Evolutionary conservation across 2,113 vertebrate genomes (phyloP).

Genomic region (Myanophis thanlyinensis): DNA sequence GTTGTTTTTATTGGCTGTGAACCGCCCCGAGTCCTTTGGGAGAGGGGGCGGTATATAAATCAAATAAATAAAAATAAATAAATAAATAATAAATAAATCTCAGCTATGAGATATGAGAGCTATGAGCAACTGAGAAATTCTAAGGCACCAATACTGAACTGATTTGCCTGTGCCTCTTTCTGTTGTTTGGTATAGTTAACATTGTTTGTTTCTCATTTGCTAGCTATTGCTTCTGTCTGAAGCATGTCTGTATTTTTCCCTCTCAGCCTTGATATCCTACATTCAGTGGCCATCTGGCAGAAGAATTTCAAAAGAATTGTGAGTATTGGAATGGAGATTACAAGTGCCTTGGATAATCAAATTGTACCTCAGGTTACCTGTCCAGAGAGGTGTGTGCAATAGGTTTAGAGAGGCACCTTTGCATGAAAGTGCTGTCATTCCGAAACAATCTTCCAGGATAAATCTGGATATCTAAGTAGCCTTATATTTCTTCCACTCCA

Average conservation of each 20-base stretch:
- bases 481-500: neutral
- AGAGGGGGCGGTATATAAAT: too few species aligned
- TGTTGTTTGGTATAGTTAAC: neutral
- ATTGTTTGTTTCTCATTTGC: neutral
- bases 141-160: neutral
- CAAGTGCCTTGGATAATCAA: neutral
- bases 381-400: neutral
- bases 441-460: neutral
- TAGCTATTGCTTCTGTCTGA: neutral
- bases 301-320: constrained; percentile 86
- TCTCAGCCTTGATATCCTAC: constrained; percentile 81
- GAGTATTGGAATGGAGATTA: constrained; percentile 48
- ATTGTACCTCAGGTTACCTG: neutral
- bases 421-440: neutral
- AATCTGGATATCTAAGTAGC: neutral
- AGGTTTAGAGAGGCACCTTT: neutral
- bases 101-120: neutral
- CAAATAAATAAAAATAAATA: too few species aligned
- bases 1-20: too few species aligned
- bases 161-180: neutral
- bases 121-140: neutral
- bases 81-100: too few species aligned
- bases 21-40: too few species aligned
- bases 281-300: constrained; percentile 84
- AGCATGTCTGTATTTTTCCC: neutral